These are phyloP conservation scores for Colossoma macropomum DNA, from an alignment of 2,113 vertebrate genomes.

Conservation along the genomic window DNA sequence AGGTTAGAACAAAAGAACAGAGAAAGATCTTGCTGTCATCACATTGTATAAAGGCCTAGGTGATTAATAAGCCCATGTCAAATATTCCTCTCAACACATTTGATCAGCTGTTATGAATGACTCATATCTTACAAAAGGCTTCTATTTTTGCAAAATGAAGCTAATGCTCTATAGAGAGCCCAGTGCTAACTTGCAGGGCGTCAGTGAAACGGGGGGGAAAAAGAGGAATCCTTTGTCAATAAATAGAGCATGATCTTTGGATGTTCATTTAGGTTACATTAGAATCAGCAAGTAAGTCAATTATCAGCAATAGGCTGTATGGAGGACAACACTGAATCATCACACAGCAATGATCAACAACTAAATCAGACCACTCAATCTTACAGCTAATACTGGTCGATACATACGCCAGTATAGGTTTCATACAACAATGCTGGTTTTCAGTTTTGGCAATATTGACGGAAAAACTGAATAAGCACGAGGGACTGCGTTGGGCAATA, in stretches of 20 bases:
- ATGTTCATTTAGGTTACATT: not conserved
- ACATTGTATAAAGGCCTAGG: not conserved
- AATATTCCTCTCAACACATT: not conserved
- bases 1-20: not conserved
- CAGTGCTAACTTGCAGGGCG: not conserved
- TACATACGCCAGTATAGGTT: not conserved
- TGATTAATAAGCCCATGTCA: not conserved
- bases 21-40: not conserved
- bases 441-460: too few relatives aligned
- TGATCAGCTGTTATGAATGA: not conserved
- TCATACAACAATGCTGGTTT: not conserved
- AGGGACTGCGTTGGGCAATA: too few relatives aligned
- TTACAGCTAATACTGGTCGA: not conserved
- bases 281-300: not conserved
- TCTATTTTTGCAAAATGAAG: not conserved
- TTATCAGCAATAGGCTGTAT: not conserved
- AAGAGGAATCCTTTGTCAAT: not conserved
- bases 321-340: not conserved
- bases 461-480: too few relatives aligned
- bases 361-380: not conserved
- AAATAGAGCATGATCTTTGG: not conserved
- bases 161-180: not conserved
- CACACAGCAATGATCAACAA: not conserved
- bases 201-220: not conserved
- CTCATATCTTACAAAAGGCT: not conserved